Conservation (phyloP, 2,888 invertebrate genomes). For the Amphipoea lucens region DNA sequence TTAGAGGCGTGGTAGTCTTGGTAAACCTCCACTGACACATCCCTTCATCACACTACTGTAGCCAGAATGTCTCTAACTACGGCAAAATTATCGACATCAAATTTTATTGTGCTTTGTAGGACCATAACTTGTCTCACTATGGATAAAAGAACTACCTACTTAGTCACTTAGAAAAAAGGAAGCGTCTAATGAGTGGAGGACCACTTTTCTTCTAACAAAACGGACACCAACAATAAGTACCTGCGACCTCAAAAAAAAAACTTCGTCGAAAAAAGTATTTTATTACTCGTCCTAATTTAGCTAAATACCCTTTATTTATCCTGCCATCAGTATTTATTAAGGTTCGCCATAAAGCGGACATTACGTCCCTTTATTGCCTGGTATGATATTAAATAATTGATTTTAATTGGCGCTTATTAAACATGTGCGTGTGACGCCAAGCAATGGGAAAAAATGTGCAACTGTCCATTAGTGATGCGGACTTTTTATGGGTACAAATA, state of each 20-base stretch:
- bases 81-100: slow-evolving; percentile 4
- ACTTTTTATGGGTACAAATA: slow-evolving; percentile 21
- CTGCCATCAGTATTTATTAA: slow-evolving; percentile 58
- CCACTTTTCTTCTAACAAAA: slow-evolving; percentile 20
- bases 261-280: slow-evolving; percentile 2
- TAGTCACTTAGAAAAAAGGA: slow-evolving; percentile 36
- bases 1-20: neutral
- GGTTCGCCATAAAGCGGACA: slow-evolving; percentile 71
- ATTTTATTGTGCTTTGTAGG: slow-evolving; percentile 2
- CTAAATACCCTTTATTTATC: slow-evolving; percentile 57
- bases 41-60: neutral
- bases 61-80: neutral
- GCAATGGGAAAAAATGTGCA: slow-evolving; percentile 76
- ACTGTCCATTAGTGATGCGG: slow-evolving; percentile 52
- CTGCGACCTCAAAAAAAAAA: slow-evolving; percentile 1
- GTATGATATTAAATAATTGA: slow-evolving; percentile 78
- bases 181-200: slow-evolving; percentile 38
- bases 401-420: slow-evolving; percentile 86
- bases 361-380: slow-evolving; percentile 65
- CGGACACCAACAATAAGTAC: neutral
- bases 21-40: neutral
- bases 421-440: slow-evolving; percentile 75
- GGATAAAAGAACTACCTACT: slow-evolving; percentile 16
- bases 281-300: slow-evolving; percentile 33
- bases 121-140: slow-evolving; percentile 31